Base-by-base conservation (phyloP, 2,888 invertebrate species). In the Digitonthophagus gazella region DNA sequence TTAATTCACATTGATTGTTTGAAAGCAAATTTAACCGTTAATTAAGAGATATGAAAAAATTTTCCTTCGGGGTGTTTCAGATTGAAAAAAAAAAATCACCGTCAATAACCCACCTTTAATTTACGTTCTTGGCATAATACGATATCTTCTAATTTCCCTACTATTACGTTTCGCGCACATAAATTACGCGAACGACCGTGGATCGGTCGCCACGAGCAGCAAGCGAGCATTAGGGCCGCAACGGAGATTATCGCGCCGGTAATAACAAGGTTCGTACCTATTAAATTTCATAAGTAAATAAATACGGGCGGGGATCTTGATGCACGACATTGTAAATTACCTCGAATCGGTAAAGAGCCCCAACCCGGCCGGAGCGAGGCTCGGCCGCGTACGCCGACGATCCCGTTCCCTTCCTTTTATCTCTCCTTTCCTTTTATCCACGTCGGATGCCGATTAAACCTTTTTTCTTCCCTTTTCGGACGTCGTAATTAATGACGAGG, bases 261-360 rank as follows among this genome's bases (percentile, higher is more conserved):
- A 81, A 81, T 81, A 80, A 80, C 77, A 80, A 77, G 78, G 77
- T 78, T 78, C 75, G 76, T 73, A 77, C 76, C 80, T 80, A 81
- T 81, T 81, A 80, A 81, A 80, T 80, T 81, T 79, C 80, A 81
- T 80, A 80, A 80, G 80, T 78, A 80, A 81, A 79, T 80, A 79
- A 74, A 70, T 65, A 65, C 69, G 72, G 66, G 22, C 68, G 58
- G 66, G 75, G 77, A 81, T 81, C 80, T 79, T 79, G 81, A 81
- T 81, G 79, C 80, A 81, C 80, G 80, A 80, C 78, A 77, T 79
- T 77, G 76, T 78, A 77, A 80, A 78, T 78, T 78, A 78, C 79
- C 76, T 77, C 74, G 75, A 76, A 75, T 75, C 76, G 73, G 73
- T 74, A 71, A 66, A 73, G 72, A 73, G 72, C 73, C 58, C 66